A percentile compares a stretch with the other conserved stretches of the same genome.
Conservation (phyloP, 2,113 vertebrate genomes). For the Nicator chloris region DNA sequence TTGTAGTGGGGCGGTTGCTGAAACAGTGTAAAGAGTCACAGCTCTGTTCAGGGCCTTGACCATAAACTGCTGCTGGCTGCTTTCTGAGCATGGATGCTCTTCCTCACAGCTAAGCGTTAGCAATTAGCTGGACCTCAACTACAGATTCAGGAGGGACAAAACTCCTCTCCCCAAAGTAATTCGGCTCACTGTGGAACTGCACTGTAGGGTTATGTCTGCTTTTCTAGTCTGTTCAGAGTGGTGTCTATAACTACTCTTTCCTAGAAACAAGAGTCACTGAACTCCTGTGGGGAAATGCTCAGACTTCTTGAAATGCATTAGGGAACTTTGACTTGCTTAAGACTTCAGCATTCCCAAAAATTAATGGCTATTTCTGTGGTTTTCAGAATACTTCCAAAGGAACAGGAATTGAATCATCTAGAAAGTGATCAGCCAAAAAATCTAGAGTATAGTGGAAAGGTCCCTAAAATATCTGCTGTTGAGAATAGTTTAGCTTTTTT, state of each 20-base stretch:
- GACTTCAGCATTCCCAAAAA: background rate
- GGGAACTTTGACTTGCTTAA: background rate
- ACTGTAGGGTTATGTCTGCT: background rate
- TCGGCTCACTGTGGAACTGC: background rate
- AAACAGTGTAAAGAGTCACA: background rate
- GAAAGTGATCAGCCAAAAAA: constrained; percentile 20
- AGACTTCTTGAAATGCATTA: constrained; percentile 1
- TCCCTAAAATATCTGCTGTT: constrained; percentile 10
- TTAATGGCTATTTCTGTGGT: background rate
- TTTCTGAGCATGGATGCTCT: background rate
- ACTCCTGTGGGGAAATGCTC: background rate
- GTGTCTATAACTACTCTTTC: background rate
- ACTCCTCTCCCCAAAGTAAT: background rate
- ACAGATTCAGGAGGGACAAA: background rate
- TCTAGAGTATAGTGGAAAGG: background rate
- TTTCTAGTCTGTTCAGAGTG: background rate
- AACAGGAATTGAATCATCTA: constrained; percentile 33
- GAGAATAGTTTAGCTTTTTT: background rate
- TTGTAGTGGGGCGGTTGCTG: background rate
- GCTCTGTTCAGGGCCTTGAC: background rate
- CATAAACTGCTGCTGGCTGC: background rate
- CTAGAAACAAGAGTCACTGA: background rate
- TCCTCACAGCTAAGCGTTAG: background rate
- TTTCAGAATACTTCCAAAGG: constrained; percentile 11
- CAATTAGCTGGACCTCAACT: background rate